Percentiles rank a stretch among this genome's conserved stretches.
Evolutionary conservation across 2,113 vertebrate species (phyloP).

Genomic region (Mustela nigripes): DNA sequence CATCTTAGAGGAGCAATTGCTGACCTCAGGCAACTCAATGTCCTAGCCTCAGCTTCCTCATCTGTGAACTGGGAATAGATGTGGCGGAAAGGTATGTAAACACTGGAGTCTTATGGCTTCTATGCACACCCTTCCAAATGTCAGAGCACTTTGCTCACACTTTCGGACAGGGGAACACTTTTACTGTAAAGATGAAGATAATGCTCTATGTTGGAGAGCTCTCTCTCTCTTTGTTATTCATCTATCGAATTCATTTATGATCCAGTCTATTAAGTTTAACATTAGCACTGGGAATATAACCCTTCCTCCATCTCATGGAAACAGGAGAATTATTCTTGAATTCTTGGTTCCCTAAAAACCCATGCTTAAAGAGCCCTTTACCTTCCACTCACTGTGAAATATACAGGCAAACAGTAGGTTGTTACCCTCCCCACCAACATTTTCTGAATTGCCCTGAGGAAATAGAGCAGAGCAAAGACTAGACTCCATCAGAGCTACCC

Average conservation of each 20-base stretch:
- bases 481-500: not conserved
- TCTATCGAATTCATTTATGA: slow-evolving; percentile 16
- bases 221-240: not conserved
- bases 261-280: slow-evolving; percentile 37
- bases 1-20: not conserved
- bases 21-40: not conserved
- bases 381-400: not conserved
- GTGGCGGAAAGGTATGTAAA: not conserved
- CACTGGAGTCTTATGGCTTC: not conserved
- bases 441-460: not conserved
- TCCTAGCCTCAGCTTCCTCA: not conserved
- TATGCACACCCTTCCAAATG: not conserved
- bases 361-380: not conserved
- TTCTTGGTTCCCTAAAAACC: not conserved
- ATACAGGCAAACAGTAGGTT: not conserved
- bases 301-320: not conserved
- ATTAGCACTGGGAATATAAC: not conserved
- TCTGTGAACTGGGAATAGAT: not conserved
- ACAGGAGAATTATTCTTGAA: not conserved
- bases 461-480: not conserved
- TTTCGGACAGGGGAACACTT: not conserved
- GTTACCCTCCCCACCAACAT: not conserved
- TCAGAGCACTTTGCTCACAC: not conserved
- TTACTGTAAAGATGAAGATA: not conserved
- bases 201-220: not conserved